Percentiles rank a stretch among this genome's conserved stretches.
phyloP scores from a whole-genome alignment of 2,113 vertebrate species.

The Dicentrarchus labrax region DNA sequence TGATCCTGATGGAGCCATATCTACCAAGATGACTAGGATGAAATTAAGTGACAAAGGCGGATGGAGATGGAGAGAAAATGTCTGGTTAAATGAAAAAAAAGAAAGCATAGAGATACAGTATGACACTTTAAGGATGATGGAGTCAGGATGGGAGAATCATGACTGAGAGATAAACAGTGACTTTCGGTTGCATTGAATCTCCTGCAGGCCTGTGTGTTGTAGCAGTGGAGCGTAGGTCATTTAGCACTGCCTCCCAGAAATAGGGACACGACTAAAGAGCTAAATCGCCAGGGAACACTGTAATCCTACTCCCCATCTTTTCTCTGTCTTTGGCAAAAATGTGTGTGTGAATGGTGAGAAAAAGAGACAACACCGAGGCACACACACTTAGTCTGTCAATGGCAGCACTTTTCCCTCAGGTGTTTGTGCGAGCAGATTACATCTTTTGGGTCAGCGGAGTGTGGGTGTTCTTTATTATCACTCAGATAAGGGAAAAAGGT shows the following conservation, averaged over 20 bases:
- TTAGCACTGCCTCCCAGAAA: slow-evolving; percentile 65
- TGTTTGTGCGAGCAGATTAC: slow-evolving; percentile 59
- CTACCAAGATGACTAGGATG: slow-evolving; percentile 4
- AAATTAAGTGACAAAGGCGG: slow-evolving; percentile 46
- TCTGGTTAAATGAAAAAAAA: slow-evolving; percentile 35
- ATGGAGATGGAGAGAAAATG: slow-evolving; percentile 27
- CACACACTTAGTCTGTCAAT: slow-evolving; percentile 49
- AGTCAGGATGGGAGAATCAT: slow-evolving; percentile 41
- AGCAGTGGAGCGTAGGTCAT: slow-evolving; percentile 58
- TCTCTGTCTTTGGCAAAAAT: slow-evolving; percentile 33
- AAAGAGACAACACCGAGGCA: slow-evolving; percentile 6
- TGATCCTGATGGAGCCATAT: slow-evolving; percentile 42
- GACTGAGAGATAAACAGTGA: slow-evolving; percentile 64
- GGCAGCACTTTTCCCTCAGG: slow-evolving; percentile 51
- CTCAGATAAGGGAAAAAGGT: slow-evolving; percentile 32
- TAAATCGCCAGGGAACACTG: slow-evolving; percentile 63
- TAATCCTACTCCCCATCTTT: slow-evolving; percentile 44
- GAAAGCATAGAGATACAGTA: slow-evolving; percentile 22
- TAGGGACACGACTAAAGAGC: slow-evolving; percentile 66
- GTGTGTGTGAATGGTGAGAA: slow-evolving; percentile 26
- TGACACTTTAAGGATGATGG: slow-evolving; percentile 46
- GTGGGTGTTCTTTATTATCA: slow-evolving; percentile 67
- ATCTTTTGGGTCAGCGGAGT: slow-evolving; percentile 51
- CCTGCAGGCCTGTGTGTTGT: slow-evolving; percentile 49
- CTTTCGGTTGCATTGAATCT: slow-evolving; percentile 47